Base-by-base conservation (phyloP, 2,797 vertebrate species). In the Pygocentrus nattereri region DNA sequence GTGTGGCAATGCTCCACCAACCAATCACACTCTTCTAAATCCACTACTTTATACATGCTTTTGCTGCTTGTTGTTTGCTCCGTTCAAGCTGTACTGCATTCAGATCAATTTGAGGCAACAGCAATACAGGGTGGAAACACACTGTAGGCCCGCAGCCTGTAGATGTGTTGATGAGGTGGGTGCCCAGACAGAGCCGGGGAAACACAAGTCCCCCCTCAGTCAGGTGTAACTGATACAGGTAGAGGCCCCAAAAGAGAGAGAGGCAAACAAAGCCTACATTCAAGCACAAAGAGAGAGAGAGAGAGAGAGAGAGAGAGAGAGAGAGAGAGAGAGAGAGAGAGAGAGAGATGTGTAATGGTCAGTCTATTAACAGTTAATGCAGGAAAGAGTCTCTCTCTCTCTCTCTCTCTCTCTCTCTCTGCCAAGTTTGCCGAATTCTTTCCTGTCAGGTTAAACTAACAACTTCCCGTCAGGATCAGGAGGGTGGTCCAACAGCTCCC, bases 381-480 rank as follows among this genome's bases (percentile, higher is more conserved):
- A 87, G 85, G 91, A 88, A 86, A 85, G 84, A 85, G 85, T 92
- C 90, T 64, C 83, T 75, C 21, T 92, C 88, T 80, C 89, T 91
- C 89, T 85, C 85, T 34, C 69, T 64, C 82, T 73, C 19, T 1
- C 69, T 44, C 86, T 71, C 70, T 82, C 85, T 83, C 91, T 94
- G 94, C 94, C 95, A 95, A 95, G 93, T 95, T 93, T 95, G 92
- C 93, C 82, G 79, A 95, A 96, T 95, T 95, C 94, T 95, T 96
- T 95, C 93, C 95, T 96, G 94, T 91, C 95, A 95, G 95, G 95
- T 97, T 97, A 97, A 96, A 96, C 95, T 94, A 97, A 96, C 95
- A 95, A 96, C 95, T 96, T 97, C 94, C 95, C 95, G 91, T 93
- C 90, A 86, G 89, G 89, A 93, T 92, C 93, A 93, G 91, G 86